Conservation (phyloP, 1,140 invertebrate genomes). For the Diorhabda sublineata region DNA sequence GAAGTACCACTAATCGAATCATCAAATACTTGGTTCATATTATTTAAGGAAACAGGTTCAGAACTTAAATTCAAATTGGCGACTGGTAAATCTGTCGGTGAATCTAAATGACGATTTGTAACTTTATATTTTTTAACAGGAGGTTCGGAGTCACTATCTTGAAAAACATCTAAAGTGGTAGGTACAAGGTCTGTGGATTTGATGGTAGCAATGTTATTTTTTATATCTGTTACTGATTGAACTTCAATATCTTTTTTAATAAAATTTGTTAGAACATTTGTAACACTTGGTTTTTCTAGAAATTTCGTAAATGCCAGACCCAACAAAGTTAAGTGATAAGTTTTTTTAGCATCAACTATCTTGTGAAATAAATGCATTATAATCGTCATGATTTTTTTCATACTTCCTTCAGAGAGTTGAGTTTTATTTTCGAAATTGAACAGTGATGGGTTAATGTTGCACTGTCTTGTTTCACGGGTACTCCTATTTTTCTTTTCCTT, state of each 20-base stretch:
- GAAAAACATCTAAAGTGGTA: constrained; percentile 42
- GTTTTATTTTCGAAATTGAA: constrained; percentile 54
- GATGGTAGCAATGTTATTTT: constrained; percentile 47
- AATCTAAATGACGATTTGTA: constrained; percentile 49
- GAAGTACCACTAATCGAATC: constrained; percentile 38
- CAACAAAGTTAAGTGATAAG: constrained; percentile 72
- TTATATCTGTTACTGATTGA: constrained; percentile 62
- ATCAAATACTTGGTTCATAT: constrained; percentile 55
- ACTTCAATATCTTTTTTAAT: constrained; percentile 66
- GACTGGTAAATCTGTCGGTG: constrained; percentile 47
- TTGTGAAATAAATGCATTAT: constrained; percentile 72
- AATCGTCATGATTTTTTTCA: constrained; percentile 62
- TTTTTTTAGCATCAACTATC: constrained; percentile 64
- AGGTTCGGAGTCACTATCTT: constrained; percentile 62
- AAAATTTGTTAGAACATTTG: constrained; percentile 66
- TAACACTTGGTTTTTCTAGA: constrained; percentile 60
- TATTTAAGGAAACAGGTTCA: constrained; percentile 59
- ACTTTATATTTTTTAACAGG: constrained; percentile 64
- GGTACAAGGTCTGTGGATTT: constrained; percentile 31
- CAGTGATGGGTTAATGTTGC: constrained; percentile 61
- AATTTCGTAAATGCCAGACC: constrained; percentile 77
- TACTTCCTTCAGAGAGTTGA: constrained; percentile 53
- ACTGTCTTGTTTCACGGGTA: constrained; percentile 65
- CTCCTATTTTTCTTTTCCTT: constrained; percentile 56
- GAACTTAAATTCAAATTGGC: constrained; percentile 55